A percentile compares a stretch with the other conserved stretches of the same genome.
Evolutionary conservation across 2,888 invertebrate genomes (phyloP).

Genomic region (Elysia crispata): DNA sequence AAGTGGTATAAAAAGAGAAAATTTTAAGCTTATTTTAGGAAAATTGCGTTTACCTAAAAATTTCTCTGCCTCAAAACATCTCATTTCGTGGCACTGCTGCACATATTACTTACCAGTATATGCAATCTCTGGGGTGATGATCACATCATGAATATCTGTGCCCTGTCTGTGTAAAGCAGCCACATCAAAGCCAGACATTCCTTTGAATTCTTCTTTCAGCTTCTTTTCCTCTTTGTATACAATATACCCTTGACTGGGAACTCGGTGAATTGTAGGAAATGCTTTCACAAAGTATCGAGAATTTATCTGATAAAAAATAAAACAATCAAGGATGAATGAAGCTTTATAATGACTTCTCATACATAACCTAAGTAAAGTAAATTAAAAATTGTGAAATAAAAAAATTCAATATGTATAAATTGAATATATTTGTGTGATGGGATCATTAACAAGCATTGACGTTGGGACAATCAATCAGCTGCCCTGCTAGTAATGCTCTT

Average conservation of each 20-base stretch:
- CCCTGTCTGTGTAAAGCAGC: constrained; percentile 59
- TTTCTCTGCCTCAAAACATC: too few species aligned
- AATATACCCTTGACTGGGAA: constrained; percentile 73
- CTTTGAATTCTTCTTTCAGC: constrained; percentile 63
- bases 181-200: constrained; percentile 57
- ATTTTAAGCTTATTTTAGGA: too few species aligned
- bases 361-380: not conserved
- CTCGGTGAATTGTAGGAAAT: constrained; percentile 70
- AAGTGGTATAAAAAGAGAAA: too few species aligned
- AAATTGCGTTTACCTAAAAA: too few species aligned
- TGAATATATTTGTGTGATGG: too few species aligned
- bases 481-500: too few species aligned
- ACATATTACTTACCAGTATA: constrained; percentile 72
- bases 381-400: not conserved
- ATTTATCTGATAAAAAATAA: constrained; percentile 57
- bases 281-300: constrained; percentile 58
- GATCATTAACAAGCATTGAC: too few species aligned
- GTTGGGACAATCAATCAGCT: too few species aligned
- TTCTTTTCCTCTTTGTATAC: constrained; percentile 62
- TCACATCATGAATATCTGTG: constrained; percentile 59
- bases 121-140: constrained; percentile 66
- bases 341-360: not conserved
- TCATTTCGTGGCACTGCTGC: too few species aligned
- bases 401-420: too few species aligned
- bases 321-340: not conserved